A percentile compares a stretch with the other conserved stretches of the same genome.
Conservation (phyloP, 1,140 invertebrate species). For the Lucilia sericata region DNA sequence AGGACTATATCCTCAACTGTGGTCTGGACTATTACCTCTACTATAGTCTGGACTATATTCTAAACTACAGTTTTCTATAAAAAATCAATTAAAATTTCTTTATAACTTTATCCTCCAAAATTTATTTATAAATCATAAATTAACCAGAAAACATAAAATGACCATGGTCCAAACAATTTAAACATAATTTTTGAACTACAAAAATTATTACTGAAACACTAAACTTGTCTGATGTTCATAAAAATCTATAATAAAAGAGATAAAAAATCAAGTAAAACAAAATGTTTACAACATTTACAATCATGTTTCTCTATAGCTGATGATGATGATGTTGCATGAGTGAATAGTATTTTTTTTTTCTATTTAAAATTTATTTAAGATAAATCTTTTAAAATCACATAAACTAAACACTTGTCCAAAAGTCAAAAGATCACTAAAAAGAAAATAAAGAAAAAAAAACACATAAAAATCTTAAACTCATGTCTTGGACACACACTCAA, state of each 20-base stretch:
- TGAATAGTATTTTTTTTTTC: background rate
- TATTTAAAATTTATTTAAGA: background rate
- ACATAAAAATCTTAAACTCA: background rate
- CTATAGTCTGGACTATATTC: no score
- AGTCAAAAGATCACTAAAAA: background rate
- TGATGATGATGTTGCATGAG: no score
- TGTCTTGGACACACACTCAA: background rate
- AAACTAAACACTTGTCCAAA: background rate
- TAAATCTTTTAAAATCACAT: constrained; percentile 6
- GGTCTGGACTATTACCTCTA: no score
- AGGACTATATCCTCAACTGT: no score
- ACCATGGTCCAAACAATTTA: no score
- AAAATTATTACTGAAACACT: background rate
- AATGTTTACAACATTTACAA: background rate
- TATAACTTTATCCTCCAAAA: no score
- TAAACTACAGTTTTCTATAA: no score
- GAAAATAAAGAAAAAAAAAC: background rate
- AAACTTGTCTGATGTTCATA: constrained; percentile 1
- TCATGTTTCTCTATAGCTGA: background rate
- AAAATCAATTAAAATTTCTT: no score
- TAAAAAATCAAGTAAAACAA: background rate
- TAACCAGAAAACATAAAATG: no score
- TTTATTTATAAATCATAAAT: background rate
- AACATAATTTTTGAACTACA: background rate
- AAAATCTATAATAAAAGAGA: background rate